Evolutionary conservation across 2,113 vertebrate genomes (phyloP), one percentile per base, ranked within the genome.

Genomic region (Romanogobio albipinnatus): DNA sequence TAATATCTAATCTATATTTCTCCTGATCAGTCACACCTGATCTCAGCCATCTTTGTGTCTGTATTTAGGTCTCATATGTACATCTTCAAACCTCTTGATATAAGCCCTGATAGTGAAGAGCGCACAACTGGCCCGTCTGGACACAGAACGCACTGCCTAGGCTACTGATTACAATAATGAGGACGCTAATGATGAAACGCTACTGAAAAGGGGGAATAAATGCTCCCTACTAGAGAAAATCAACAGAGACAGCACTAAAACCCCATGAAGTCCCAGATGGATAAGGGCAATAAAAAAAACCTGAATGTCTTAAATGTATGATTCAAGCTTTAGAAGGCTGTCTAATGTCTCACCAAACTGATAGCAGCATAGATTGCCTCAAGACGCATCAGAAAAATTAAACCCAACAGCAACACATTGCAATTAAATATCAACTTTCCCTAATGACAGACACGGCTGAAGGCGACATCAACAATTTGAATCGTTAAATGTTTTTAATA

Each of bases 181-280:
- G 7, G 24, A 51, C 26, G 47, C 24, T 75, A 29, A 64, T 33
- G 59, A 81, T 82, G 62, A 82, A 4, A 17, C 33, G 19, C n/a
- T 2, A 73, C 71, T 81, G n/a, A 62, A 80, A 47, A 49, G 53
- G 29, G 33, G 78, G 59, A 81, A 84, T 81, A 84, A 87, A 84
- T 71, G 85, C 76, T 84, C 76, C 80, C 19, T 81, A 51, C 77
- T 70, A 36, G 58, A 66, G 74, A 89, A 45, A 85, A 78, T 68
- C 47, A 76, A 86, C 84, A 81, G 89, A 74, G 77, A 80, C 75
- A 36, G 76, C 59, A 33, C 62, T 26, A 86, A 81, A 84, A 59
- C 62, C 49, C 76, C 78, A 66, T 66, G 15, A 51, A 51, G 73
- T 7, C n/a, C 14, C 17, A 75, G 47, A 75, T 66, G 61, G 43